Evolutionary conservation across 2,888 invertebrate genomes (phyloP), one percentile per base, ranked within the genome.

Genomic region (Caradrina clavipalpis): DNA sequence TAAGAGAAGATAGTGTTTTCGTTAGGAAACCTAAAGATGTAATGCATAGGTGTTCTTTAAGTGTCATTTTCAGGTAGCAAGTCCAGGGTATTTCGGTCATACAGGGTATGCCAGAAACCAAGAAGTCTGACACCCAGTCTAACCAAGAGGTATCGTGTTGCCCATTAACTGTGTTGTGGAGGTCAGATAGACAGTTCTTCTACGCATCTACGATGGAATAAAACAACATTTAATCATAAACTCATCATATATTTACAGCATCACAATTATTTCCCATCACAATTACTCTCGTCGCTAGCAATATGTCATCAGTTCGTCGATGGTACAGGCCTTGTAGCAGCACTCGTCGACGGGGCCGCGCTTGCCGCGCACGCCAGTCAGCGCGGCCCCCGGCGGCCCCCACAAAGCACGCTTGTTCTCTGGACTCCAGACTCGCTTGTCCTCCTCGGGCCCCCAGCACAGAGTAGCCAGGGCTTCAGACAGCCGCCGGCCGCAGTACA

Each of bases 311-410:
- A 89, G 73, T 47, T 85, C 86, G 4, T 85, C 72, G 0, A 87
- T 19, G 6, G 85, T 79, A 49, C 89, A 89, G 2, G 86, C 62
- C 17, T 87, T 86, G 4, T 84, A 81, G 58, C 89, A 89, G 81
- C 89, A 89, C 63, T 89, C 88, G 10, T 83, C 69, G 6, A 83
- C 84, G 0, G 82, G 76, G 1, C 86, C 82, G 6, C 79, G 78
- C 56, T 77, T 83, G 73, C 62, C 84, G 53, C 82, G 87, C 76
- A 39, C 47, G 31, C 67, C 73, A 70, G 17, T 73, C 74, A 69
- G 63, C 59, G 22, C 31, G n/a, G n/a, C 31, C 19, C 26, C 50
- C 15, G 60, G 54, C 6, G 35, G 54, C n/a, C 22, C 31, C 82
- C 70, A 73, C 42, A 17, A 58, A n/a, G 26, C 35, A 22, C 69